A percentile compares a stretch with the other conserved stretches of the same genome.
Conservation (phyloP, 2,888 invertebrate species). For the Dicyrtoma fusca region DNA sequence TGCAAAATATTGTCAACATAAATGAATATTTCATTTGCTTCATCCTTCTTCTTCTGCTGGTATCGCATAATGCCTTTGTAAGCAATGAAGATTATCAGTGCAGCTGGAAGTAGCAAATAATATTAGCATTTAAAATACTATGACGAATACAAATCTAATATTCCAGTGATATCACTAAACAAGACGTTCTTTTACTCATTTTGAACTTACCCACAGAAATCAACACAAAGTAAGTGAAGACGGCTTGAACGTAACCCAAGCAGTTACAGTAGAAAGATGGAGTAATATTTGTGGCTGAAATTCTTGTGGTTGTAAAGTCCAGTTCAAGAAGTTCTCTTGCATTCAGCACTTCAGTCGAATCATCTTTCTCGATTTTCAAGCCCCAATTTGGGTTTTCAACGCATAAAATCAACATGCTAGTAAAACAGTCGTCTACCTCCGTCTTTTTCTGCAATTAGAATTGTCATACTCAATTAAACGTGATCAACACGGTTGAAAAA, state of each 20-base stretch:
- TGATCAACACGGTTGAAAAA: not conserved
- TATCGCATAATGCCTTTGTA: conserved; percentile 17
- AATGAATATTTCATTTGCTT: conserved; percentile 58
- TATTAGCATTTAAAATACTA: not conserved
- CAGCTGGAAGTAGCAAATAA: conserved; percentile 9
- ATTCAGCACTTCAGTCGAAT: conserved; percentile 20
- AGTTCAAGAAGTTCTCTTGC: conserved; percentile 24
- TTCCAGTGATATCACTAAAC: not conserved
- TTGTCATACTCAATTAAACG: not conserved
- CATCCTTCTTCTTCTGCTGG: conserved; percentile 50
- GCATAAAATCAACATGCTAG: conserved; percentile 47
- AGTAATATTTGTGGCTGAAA: conserved; percentile 27
- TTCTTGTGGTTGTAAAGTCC: conserved; percentile 25
- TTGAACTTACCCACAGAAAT: conserved; percentile 20
- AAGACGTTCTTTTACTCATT: too few species aligned
- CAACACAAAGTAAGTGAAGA: conserved; percentile 21
- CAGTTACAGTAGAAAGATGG: conserved; percentile 20
- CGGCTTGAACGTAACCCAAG: conserved; percentile 17
- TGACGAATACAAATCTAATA: too few species aligned
- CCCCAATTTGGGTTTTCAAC: conserved; percentile 52
- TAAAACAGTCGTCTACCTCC: conserved; percentile 49
- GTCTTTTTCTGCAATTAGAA: conserved; percentile 42
- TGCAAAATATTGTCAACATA: conserved; percentile 60
- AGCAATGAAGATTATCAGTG: not conserved
- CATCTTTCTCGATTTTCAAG: conserved; percentile 34